Evolutionary conservation across 2,797 vertebrate genomes (phyloP), one percentile per base, ranked within the genome.

Genomic region (Monodelphis domestica): DNA sequence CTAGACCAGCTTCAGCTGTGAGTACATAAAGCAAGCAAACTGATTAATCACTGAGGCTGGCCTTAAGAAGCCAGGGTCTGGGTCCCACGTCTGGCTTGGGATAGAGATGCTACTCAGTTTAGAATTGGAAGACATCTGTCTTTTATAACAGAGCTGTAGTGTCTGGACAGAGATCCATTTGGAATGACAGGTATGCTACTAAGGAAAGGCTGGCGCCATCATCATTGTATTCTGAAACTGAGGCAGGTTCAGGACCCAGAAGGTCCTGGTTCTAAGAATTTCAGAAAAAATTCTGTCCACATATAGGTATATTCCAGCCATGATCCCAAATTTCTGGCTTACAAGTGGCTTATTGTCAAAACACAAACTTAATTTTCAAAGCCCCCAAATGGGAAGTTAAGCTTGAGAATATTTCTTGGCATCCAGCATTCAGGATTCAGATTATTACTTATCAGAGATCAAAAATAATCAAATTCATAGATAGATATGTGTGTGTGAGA

Each of bases 221-320:
- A 54, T 17, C 57, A 93, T 57, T 55, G 92, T 89, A 50, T 95
- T 97, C 93, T 90, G 89, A 97, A 92, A 90, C 50, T 33, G 45
- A 96, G 17, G 15, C 52, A 94, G 90, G 50, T 54, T 96, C 38
- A 54, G 26, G 30, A 38, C 90, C 89, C 21, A 7, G 38, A 59
- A 78, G 54, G 70, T 92, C 87, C 26, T 63, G 56, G 26, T 92
- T 56, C 78, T 55, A 91, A 90, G 84, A 93, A 54, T 55, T 91
- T 95, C 53, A 53, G 45, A 88, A 54, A 92, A 90, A 59, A 50
- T 53, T 51, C 56, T 92, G 33, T 21, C 17, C 11, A 26, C 4
- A 70, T 50, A 26, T 3, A 11, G 12, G 70, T 54, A 14, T 92
- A 29, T 89, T 93, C 94, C 70, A 52, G 2, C 50, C 90, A 57